These are phyloP conservation scores for Periophthalmodon schlosseri DNA, from an alignment of 2,113 vertebrate species.

Conservation along the genomic window DNA sequence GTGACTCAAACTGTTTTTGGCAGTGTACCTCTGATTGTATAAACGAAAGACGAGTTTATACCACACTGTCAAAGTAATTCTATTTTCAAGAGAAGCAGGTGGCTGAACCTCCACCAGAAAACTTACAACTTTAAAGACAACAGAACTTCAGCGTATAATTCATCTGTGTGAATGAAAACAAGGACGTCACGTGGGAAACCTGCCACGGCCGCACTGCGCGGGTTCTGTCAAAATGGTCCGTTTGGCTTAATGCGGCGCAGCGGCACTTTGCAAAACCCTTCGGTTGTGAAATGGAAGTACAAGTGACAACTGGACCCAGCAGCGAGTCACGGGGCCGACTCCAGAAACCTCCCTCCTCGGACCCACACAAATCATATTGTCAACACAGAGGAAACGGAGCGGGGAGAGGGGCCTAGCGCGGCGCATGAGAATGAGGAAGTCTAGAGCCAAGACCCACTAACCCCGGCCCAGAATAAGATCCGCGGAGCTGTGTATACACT, in stretches of 20 bases:
- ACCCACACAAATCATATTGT: conserved; percentile 47
- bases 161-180: conserved; percentile 17
- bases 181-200: conserved; percentile 35
- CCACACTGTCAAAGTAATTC: neutral
- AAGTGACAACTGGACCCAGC: conserved; percentile 22
- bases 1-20: too few relatives aligned
- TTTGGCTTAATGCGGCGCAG: neutral
- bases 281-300: conserved; percentile 19
- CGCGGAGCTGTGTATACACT: conserved; percentile 59
- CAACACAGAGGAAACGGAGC: conserved; percentile 28
- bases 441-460: conserved; percentile 42
- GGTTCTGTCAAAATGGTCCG: conserved; percentile 33
- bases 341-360: conserved; percentile 28
- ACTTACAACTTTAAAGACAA: neutral
- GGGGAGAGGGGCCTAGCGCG: conserved; percentile 37
- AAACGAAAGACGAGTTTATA: too few relatives aligned
- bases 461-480: conserved; percentile 36
- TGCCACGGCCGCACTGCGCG: conserved; percentile 20
- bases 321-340: conserved; percentile 15
- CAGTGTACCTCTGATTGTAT: neutral
- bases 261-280: neutral
- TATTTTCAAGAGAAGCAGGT: neutral
- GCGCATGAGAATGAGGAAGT: conserved; percentile 12
- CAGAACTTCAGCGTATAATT: neutral
- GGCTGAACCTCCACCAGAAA: neutral